Base-by-base conservation (phyloP, 2,113 vertebrate genomes). In the Hystrix cristata region DNA sequence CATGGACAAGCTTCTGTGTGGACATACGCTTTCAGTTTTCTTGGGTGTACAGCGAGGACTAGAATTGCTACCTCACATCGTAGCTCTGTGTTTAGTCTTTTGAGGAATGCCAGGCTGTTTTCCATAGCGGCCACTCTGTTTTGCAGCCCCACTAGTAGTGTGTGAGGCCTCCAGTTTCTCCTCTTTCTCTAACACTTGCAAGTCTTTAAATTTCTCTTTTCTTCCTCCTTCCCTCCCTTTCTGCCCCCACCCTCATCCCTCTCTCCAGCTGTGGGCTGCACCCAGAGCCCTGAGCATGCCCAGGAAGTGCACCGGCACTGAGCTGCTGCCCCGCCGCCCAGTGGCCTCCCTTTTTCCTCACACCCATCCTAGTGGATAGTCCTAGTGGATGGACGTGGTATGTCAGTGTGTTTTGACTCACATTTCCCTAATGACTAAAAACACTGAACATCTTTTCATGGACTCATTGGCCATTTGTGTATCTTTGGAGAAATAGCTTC, bases 21-120 rank as follows among this genome's bases (percentile, higher is more conserved):
- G n/a, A 13, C 81, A 48, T 91, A 5, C 72, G 48, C 84, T 91
- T 95, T 81, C 69, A 7, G 29, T n/a, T 48, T 79, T 89, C 81
- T 86, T 34, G 72, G n/a, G 19, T 84, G 19, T 81, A 14, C 31
- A 59, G 59, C 43, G 46, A 60, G 31, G 38, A 25, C 16, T 6
- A 29, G 85, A n/a, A 55, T 12, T 48, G 19, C 29, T 46, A 16
- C 60, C 12, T 87, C 79, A n/a, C 51, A 0, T 67, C 18, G 64
- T 94, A 43, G 59, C 48, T 34, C 34, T 65, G 1, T 89, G 2
- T 64, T 76, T 57, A 71, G 91, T 11, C 48, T 64, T 80, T 59
- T 38, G 27, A 84, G 82, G 60, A 46, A 13, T 25, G 38, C 88
- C 74, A 38, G 72, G 29, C 27, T 53, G 5, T 81, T 96, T 93